These are phyloP conservation scores for Echeneis naucrates DNA, from an alignment of 2,797 vertebrate species.

Conservation along the genomic window DNA sequence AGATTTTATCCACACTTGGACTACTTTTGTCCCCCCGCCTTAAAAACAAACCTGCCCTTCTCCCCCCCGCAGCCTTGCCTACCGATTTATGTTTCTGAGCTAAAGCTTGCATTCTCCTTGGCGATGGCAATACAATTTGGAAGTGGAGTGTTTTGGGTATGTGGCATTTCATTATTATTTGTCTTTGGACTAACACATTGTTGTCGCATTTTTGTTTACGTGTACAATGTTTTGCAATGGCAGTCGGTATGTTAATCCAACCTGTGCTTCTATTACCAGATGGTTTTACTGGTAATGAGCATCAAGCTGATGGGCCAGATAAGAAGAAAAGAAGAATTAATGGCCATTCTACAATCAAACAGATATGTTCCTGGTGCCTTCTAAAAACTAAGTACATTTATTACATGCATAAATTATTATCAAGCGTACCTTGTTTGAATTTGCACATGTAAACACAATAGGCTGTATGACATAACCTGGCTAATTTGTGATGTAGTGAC, in stretches of 20 bases:
- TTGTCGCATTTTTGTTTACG: not conserved
- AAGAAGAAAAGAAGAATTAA: conserved; percentile 78
- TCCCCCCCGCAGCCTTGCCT: conserved; percentile 70
- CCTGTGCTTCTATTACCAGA: conserved; percentile 42
- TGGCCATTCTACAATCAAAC: conserved; percentile 78
- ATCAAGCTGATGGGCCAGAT: conserved; percentile 81
- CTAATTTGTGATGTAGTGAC: conserved; percentile 62
- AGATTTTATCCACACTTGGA: not conserved
- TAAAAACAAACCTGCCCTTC: not conserved
- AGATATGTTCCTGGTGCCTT: conserved; percentile 80
- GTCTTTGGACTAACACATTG: too few species aligned
- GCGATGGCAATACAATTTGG: conserved; percentile 79
- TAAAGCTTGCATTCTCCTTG: conserved; percentile 76
- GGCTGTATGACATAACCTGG: conserved; percentile 67
- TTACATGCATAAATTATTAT: conserved; percentile 40
- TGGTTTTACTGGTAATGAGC: conserved; percentile 77
- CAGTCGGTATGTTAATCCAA: not conserved
- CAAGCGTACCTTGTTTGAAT: conserved; percentile 63
- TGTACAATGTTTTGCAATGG: not conserved
- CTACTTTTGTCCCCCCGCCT: not conserved
- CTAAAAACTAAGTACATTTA: conserved; percentile 60
- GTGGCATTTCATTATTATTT: conserved; percentile 5
- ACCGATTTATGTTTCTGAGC: conserved; percentile 74
- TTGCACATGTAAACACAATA: conserved; percentile 70
- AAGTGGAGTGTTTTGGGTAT: conserved; percentile 79